These are phyloP conservation scores for Dipodomys ordii DNA, from an alignment of 2,113 vertebrate species.

Conservation along the genomic window DNA sequence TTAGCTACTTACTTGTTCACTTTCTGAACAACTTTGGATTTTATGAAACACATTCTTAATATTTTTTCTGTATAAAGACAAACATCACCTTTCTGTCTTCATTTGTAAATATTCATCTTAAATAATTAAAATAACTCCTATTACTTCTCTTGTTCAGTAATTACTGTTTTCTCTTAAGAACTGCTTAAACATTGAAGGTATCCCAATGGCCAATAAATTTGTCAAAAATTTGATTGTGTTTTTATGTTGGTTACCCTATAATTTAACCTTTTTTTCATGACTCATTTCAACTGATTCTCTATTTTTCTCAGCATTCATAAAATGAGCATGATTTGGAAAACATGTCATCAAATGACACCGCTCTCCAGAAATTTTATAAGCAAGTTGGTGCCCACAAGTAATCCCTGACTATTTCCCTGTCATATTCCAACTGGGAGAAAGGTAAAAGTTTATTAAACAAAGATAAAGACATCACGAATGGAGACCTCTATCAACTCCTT, in stretches of 20 bases:
- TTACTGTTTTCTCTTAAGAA: conserved; percentile 38
- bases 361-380: conserved; percentile 32
- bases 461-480: background rate
- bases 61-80: background rate
- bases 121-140: background rate
- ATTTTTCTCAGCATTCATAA: conserved; percentile 22
- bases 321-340: background rate
- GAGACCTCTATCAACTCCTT: background rate
- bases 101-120: conserved; percentile 14
- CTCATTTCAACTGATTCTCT: conserved; percentile 23
- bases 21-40: background rate
- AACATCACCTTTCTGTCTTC: background rate
- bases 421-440: background rate
- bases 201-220: background rate
- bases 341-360: background rate
- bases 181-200: background rate
- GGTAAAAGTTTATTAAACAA: background rate
- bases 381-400: background rate
- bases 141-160: conserved; percentile 8
- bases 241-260: background rate
- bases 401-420: background rate
- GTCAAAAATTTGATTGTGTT: conserved; percentile 43
- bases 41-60: background rate
- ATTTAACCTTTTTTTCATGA: conserved; percentile 30
- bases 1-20: background rate